Percentiles rank a stretch among this genome's conserved stretches.
phyloP scores from a whole-genome alignment of 1,140 invertebrate genomes.

The Heliconius hewitsoni region DNA sequence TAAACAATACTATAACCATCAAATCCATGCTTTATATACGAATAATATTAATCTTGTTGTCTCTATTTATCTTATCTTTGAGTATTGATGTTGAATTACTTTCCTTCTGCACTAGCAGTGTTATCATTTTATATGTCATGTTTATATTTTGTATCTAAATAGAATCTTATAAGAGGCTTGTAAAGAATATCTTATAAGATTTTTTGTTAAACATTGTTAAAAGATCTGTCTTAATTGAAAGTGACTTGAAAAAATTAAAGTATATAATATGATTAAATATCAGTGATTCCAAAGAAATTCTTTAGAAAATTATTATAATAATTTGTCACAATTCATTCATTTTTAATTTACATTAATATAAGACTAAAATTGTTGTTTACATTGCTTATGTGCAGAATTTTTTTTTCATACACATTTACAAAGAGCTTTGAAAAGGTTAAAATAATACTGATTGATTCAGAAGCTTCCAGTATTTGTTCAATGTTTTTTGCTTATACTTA shows the following conservation, averaged over 20 bases:
- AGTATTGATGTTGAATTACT: neutral
- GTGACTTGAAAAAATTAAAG: too few species aligned
- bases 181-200: constrained; percentile 13
- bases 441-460: too few species aligned
- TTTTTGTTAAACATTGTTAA: neutral
- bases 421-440: too few species aligned
- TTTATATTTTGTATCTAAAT: constrained; percentile 19
- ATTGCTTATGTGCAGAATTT: too few species aligned
- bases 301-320: too few species aligned
- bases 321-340: too few species aligned
- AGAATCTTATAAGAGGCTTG: constrained; percentile 3
- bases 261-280: too few species aligned
- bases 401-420: too few species aligned
- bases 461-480: too few species aligned
- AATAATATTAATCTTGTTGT: neutral
- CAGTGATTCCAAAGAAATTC: too few species aligned
- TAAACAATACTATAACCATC: constrained; percentile 19
- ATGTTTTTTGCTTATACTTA: neutral
- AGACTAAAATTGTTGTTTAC: too few species aligned
- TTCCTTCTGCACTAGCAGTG: neutral
- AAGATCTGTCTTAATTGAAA: neutral
- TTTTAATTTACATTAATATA: too few species aligned
- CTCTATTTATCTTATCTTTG: constrained; percentile 8
- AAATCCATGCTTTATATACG: constrained; percentile 26
- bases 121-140: neutral